Conservation (phyloP, 2,113 vertebrate species). For the Candoia aspera region DNA sequence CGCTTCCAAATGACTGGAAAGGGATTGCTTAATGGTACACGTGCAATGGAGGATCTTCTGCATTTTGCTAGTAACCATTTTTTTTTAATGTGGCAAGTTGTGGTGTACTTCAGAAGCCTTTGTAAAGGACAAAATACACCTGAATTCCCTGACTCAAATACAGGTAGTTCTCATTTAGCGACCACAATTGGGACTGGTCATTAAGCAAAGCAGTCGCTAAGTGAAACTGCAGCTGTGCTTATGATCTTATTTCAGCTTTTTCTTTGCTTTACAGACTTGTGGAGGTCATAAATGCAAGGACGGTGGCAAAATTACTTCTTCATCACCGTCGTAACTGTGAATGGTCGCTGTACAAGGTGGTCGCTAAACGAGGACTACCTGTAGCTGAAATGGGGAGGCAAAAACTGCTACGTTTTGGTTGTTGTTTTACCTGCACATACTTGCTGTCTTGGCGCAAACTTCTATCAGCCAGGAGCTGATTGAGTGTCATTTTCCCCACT, state of each 20-base stretch:
- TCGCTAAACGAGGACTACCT: too few species aligned
- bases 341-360: too few species aligned
- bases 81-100: neutral
- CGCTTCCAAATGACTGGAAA: neutral
- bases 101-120: neutral
- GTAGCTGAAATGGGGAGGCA: neutral
- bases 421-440: slow-evolving; percentile 69
- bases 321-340: too few species aligned
- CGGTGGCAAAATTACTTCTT: too few species aligned
- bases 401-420: neutral
- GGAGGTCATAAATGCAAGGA: too few species aligned
- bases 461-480: slow-evolving; percentile 58
- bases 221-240: too few species aligned
- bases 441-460: slow-evolving; percentile 63
- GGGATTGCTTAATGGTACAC: neutral
- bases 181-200: too few species aligned
- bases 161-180: too few species aligned
- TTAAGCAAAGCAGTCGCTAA: too few species aligned
- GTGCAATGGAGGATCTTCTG: neutral
- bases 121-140: neutral
- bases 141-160: neutral
- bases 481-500: slow-evolving; percentile 49
- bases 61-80: neutral
- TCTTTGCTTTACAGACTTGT: too few species aligned
- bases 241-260: too few species aligned